Percentiles rank a stretch among this genome's conserved stretches.
phyloP scores from a whole-genome alignment of 2,797 vertebrate genomes.

The Urophycis tenuis region DNA sequence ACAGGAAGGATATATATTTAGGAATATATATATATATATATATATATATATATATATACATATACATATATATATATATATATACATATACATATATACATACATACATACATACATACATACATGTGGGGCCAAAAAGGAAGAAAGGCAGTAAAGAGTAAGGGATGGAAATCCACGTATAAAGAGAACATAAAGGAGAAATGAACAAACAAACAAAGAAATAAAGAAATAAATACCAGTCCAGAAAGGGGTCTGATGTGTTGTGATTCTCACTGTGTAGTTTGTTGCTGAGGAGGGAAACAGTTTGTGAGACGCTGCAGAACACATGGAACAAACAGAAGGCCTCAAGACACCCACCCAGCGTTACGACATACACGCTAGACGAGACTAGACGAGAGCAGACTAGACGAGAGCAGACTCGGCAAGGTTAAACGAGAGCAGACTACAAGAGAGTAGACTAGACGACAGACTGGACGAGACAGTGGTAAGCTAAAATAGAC shows the following conservation, averaged over 20 bases:
- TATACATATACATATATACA: no score
- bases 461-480: neutral
- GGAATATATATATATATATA: no score
- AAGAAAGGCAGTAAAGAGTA: constrained; percentile 50
- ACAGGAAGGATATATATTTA: neutral
- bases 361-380: neutral
- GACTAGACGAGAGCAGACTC: neutral
- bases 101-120: neutral
- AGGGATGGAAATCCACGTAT: constrained; percentile 48
- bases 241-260: constrained; percentile 76
- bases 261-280: constrained; percentile 77
- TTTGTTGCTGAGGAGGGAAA: constrained; percentile 81
- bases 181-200: constrained; percentile 54
- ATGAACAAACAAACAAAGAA: constrained; percentile 53
- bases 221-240: constrained; percentile 81
- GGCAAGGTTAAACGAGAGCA: neutral
- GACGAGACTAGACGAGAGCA: neutral
- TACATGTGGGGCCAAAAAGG: neutral
- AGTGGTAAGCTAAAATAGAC: no score
- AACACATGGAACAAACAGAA: constrained; percentile 44
- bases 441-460: neutral
- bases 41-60: no score
- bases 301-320: constrained; percentile 63
- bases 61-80: no score
- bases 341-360: neutral